Evolutionary conservation across 1,140 invertebrate genomes (phyloP).

Genomic region (Eumeta japonica): DNA sequence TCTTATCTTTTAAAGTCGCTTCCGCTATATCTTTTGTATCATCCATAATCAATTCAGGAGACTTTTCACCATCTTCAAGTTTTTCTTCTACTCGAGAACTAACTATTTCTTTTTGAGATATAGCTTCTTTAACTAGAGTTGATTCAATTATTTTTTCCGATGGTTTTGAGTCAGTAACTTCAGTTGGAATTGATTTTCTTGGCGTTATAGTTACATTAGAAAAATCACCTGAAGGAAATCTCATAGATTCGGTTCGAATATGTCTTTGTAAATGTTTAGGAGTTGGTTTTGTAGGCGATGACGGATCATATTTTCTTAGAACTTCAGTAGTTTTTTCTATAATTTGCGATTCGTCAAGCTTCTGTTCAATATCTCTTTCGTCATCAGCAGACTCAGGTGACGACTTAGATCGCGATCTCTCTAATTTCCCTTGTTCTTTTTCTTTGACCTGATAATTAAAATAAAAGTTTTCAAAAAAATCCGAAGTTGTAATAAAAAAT

Average conservation of each 20-base stretch:
- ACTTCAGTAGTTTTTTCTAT: constrained; percentile 34
- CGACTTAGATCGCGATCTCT: constrained; percentile 34
- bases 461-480: neutral
- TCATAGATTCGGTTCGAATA: constrained; percentile 56
- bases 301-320: constrained; percentile 46
- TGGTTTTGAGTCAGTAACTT: constrained; percentile 35
- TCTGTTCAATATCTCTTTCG: constrained; percentile 22
- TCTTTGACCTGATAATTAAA: constrained; percentile 32
- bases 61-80: constrained; percentile 44
- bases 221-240: constrained; percentile 55
- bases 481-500: too few species aligned
- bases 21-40: constrained; percentile 49
- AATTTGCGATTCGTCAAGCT: constrained; percentile 28
- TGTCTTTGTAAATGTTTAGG: constrained; percentile 55
- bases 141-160: constrained; percentile 34
- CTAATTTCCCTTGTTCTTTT: constrained; percentile 36
- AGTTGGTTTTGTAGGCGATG: constrained; percentile 50
- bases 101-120: constrained; percentile 49
- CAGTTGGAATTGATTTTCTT: constrained; percentile 42
- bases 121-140: constrained; percentile 34
- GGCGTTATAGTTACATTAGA: constrained; percentile 53
- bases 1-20: constrained; percentile 49
- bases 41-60: constrained; percentile 37
- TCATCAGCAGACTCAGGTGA: constrained; percentile 35
- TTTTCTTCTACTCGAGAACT: constrained; percentile 48